These are phyloP conservation scores for Drosophila auraria DNA, from an alignment of 1,140 invertebrate species.

Conservation along the genomic window DNA sequence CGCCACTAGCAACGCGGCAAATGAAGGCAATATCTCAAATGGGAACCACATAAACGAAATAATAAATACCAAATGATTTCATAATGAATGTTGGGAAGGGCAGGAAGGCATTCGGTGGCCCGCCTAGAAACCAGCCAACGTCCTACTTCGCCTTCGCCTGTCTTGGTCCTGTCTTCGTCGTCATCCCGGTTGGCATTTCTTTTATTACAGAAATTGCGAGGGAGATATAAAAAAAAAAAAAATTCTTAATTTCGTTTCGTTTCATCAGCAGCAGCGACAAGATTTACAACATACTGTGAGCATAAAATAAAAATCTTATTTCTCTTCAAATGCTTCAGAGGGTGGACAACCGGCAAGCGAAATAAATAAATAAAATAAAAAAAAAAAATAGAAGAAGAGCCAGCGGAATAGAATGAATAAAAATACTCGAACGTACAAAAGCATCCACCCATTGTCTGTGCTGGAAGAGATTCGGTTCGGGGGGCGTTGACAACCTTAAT, in stretches of 20 bases:
- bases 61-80: slow-evolving; percentile 83
- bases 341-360: slow-evolving; percentile 45
- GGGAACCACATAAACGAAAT: slow-evolving; percentile 79
- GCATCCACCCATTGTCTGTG: slow-evolving; percentile 41
- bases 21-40: slow-evolving; percentile 82
- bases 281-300: slow-evolving; percentile 81
- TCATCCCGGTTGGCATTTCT: slow-evolving; percentile 67
- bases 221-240: slow-evolving; percentile 57
- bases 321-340: slow-evolving; percentile 48
- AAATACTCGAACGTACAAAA: slow-evolving; percentile 80
- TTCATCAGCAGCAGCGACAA: slow-evolving; percentile 77
- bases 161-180: slow-evolving; percentile 8
- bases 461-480: slow-evolving; percentile 6
- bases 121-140: slow-evolving; percentile 29
- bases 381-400: slow-evolving; percentile 13
- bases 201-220: slow-evolving; percentile 79
- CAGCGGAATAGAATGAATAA: slow-evolving; percentile 76
- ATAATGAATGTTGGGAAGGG: slow-evolving; percentile 69
- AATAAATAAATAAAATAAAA: slow-evolving; percentile 79
- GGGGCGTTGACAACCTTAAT: slow-evolving; percentile 40
- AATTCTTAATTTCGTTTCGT: slow-evolving; percentile 83
- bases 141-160: not conserved
- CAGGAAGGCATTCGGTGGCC: slow-evolving; percentile 46
- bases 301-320: slow-evolving; percentile 82
- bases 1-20: slow-evolving; percentile 60